These are phyloP conservation scores for Boloria euphrosyne DNA, from an alignment of 2,888 invertebrate genomes.

Conservation along the genomic window DNA sequence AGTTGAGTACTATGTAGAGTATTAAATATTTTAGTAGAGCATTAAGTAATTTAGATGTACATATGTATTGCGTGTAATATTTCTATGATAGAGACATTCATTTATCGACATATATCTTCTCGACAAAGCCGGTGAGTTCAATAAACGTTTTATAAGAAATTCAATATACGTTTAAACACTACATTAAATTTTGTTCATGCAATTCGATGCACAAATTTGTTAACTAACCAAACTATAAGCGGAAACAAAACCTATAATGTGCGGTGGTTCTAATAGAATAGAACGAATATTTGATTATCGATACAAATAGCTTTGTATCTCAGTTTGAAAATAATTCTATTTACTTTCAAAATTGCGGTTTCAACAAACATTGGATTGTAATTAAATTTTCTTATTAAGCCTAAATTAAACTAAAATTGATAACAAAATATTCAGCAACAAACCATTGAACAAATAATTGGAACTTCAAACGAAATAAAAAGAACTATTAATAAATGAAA, in stretches of 20 bases:
- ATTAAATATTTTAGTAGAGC: too few relatives aligned
- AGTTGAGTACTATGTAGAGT: too few relatives aligned
- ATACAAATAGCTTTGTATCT: slow-evolving; percentile 29
- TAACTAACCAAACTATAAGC: not conserved
- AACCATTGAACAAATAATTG: slow-evolving; percentile 7
- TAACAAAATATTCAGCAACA: not conserved
- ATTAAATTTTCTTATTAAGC: slow-evolving; percentile 17
- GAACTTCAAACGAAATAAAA: not conserved
- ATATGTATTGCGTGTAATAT: too few relatives aligned
- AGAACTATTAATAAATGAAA: too few relatives aligned
- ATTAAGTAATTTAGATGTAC: too few relatives aligned
- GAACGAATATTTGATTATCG: slow-evolving; percentile 32
- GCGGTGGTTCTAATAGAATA: slow-evolving; percentile 20
- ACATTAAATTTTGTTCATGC: too few relatives aligned
- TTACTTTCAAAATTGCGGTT: slow-evolving; percentile 32
- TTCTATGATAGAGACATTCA: too few relatives aligned
- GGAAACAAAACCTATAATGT: slow-evolving; percentile 8
- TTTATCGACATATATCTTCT: too few relatives aligned
- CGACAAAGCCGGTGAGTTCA: too few relatives aligned
- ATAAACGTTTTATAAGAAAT: too few relatives aligned
- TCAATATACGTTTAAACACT: too few relatives aligned
- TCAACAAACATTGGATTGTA: slow-evolving; percentile 29
- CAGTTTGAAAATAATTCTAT: slow-evolving; percentile 33
- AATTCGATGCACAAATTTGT: too few relatives aligned
- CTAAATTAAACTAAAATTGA: slow-evolving; percentile 11